Conservation (phyloP, 2,113 vertebrate genomes). For the Parus major region DNA sequence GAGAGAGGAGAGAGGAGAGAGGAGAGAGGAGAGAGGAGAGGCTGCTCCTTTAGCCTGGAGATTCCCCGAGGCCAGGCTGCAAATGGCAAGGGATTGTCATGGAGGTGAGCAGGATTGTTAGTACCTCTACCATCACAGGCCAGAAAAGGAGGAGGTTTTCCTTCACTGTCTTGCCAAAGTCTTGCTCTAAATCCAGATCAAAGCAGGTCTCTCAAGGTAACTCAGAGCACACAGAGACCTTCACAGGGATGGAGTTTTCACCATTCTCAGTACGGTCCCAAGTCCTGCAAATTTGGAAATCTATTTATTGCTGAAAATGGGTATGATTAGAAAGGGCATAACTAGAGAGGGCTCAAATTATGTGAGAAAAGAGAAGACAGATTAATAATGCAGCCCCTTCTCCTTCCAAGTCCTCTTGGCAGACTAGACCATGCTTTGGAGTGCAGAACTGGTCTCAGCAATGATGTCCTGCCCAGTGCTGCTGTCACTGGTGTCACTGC, state of each 20-base stretch:
- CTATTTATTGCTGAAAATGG: not conserved
- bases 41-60: rapidly evolving
- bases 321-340: not conserved
- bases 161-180: not conserved
- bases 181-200: not conserved
- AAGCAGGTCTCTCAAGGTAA: not conserved
- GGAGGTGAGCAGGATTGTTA: rapidly evolving
- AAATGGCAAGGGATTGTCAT: not conserved
- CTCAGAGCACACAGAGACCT: not conserved
- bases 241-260: not conserved
- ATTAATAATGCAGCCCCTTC: not conserved
- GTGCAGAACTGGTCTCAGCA: not conserved
- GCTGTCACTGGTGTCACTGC: not conserved
- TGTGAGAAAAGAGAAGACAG: not conserved
- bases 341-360: not conserved
- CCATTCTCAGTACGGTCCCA: not conserved
- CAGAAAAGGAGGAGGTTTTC: not conserved
- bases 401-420: not conserved
- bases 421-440: not conserved
- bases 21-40: not conserved
- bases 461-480: not conserved
- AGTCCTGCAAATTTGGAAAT: not conserved
- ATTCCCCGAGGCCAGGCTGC: not conserved
- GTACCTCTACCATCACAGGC: not conserved
- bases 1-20: not conserved